Conservation (phyloP, 2,888 invertebrate genomes). For the Rhagonycha lutea region DNA sequence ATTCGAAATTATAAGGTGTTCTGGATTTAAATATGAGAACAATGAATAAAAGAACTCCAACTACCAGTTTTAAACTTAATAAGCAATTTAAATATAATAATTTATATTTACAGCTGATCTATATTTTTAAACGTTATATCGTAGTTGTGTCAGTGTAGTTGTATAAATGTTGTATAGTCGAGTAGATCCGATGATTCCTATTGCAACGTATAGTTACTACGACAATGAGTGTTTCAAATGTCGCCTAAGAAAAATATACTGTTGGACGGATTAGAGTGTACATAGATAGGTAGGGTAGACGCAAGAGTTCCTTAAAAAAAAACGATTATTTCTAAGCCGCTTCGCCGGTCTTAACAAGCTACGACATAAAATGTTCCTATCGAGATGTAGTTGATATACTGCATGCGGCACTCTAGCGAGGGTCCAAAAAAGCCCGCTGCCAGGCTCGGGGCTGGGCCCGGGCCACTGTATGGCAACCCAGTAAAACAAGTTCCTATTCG, state of each 20-base stretch:
- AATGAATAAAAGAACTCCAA: constrained; percentile 34
- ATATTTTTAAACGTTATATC: constrained; percentile 54
- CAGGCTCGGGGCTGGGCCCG: constrained; percentile 58
- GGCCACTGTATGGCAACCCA: constrained; percentile 55
- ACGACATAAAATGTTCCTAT: constrained; percentile 57
- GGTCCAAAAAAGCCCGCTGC: constrained; percentile 48
- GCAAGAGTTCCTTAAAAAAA: constrained; percentile 51
- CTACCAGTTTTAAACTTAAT: constrained; percentile 40
- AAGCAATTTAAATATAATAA: constrained; percentile 39
- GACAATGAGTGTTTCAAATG: constrained; percentile 38
- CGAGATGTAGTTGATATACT: constrained; percentile 53
- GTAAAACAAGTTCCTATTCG: constrained; percentile 59
- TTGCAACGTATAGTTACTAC: constrained; percentile 59
- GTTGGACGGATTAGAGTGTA: constrained; percentile 36
- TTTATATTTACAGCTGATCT: constrained; percentile 54
- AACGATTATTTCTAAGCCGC: constrained; percentile 32
- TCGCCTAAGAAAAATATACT: constrained; percentile 29
- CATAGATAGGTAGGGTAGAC: constrained; percentile 42
- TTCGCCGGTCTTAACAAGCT: constrained; percentile 38
- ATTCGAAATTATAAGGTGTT: constrained; percentile 30
- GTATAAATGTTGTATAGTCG: constrained; percentile 54
- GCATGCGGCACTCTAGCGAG: constrained; percentile 53
- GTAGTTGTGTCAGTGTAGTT: constrained; percentile 54
- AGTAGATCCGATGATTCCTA: constrained; percentile 57
- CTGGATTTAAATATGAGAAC: constrained; percentile 30